Evolutionary conservation across 2,113 vertebrate genomes (phyloP), one percentile per base, ranked within the genome.

Genomic region (Oncorhynchus nerka): DNA sequence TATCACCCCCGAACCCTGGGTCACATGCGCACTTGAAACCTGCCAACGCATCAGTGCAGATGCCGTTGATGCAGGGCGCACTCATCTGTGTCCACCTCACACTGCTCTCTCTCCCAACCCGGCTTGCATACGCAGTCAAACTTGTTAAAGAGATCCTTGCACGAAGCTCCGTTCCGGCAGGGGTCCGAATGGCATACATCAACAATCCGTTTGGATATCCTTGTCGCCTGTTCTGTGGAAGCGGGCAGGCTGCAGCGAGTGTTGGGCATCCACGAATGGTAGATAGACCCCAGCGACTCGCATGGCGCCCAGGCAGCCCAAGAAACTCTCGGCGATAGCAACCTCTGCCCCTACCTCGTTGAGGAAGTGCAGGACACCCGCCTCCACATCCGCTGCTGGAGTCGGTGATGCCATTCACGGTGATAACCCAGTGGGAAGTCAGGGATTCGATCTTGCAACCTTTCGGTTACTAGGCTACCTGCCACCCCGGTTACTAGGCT

Each of bases 61-160:
- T 77, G 19, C 97, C 97, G 0, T 95, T 92, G 4, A 90, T 79
- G 0, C 97, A 99, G 0, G 95, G 96, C 69, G 65, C 97, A 99
- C 4, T 97, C 96, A 0, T 98, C 94, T 0, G 87, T 71, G 61
- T 94, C 87, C 0, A 71, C 20, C 77, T 96, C 91, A 3, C 97
- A 98, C 2, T 71, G 88, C 0, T 3, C 83, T 0, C 97, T 97
- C 2, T 84, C 94, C 97, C 97, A 97, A 34, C 95, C 96, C 0
- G 79, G 24, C 0, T 84, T 1, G 72, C 97, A 99, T 59, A 74
- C 20, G 4, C 97, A 98, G 82, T 77, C 48, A 57, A 93, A 95
- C 45, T 86, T 64, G n/a, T 97, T 84, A 68, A 98, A 98, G 51
- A 95, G 86, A 82, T 98, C 97, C 39, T 87, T 45, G 39, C 97